phyloP scores from a whole-genome alignment of 2,888 invertebrate species.

The Calameuta idolon region DNA sequence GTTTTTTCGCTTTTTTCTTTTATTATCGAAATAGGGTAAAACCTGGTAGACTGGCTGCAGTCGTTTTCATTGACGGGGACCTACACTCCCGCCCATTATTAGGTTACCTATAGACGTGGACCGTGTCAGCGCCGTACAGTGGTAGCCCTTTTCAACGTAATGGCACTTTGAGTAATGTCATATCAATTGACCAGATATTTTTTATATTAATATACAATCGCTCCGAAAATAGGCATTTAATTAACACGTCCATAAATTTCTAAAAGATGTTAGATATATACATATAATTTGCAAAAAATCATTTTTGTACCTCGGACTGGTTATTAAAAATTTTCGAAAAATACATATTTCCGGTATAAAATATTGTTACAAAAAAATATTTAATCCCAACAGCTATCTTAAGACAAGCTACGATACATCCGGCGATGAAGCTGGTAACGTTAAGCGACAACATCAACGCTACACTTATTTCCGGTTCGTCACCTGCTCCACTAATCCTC shows the following conservation, averaged over 20 bases:
- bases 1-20: constrained; percentile 27
- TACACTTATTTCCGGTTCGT: constrained; percentile 17
- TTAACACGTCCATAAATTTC: too few species aligned
- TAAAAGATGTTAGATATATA: too few species aligned
- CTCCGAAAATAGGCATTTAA: too few species aligned
- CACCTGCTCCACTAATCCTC: constrained; percentile 17
- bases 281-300: too few species aligned
- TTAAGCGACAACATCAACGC: background rate
- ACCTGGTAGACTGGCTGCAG: constrained; percentile 26
- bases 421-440: background rate
- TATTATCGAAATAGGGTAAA: constrained; percentile 49
- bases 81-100: constrained; percentile 48
- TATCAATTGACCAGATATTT: too few species aligned
- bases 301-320: too few species aligned
- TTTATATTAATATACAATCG: too few species aligned
- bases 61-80: constrained; percentile 46
- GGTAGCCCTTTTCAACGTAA: background rate
- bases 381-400: background rate
- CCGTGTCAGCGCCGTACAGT: background rate
- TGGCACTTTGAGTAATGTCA: too few species aligned
- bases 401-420: background rate
- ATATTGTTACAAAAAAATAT: background rate
- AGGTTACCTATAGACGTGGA: constrained; percentile 32
- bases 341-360: background rate
- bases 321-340: background rate